Evolutionary conservation across 2,888 invertebrate species (phyloP).

Genomic region (Campoletis raptor): DNA sequence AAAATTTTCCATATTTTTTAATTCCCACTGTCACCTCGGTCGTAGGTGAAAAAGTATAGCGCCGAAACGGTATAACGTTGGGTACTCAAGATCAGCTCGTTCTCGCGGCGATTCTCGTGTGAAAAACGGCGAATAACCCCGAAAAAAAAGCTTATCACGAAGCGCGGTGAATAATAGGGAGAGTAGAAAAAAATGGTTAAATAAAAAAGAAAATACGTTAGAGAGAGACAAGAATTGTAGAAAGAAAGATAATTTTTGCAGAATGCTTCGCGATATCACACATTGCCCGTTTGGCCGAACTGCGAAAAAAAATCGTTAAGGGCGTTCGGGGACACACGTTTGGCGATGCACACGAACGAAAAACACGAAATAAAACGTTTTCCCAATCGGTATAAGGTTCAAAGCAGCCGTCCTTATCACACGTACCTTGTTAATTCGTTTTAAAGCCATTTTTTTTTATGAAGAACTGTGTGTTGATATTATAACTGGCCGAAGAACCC

Average conservation of each 20-base stretch:
- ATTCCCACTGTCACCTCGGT: constrained; percentile 76
- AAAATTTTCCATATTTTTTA: constrained; percentile 70
- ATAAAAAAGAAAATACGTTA: constrained; percentile 59
- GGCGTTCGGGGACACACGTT: constrained; percentile 84
- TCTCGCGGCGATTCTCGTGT: constrained; percentile 26
- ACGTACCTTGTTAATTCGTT: constrained; percentile 98
- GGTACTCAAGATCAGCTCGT: constrained; percentile 42
- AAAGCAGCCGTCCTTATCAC: constrained; percentile 80
- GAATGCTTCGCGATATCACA: constrained; percentile 82
- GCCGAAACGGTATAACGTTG: constrained; percentile 54
- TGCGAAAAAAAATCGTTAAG: constrained; percentile 86
- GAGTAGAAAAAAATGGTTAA: constrained; percentile 14
- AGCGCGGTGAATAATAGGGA: constrained; percentile 10
- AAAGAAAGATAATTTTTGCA: constrained; percentile 82
- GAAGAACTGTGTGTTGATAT: constrained; percentile 87
- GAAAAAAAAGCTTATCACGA: constrained; percentile 49
- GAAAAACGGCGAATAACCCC: constrained; percentile 41
- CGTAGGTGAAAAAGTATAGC: constrained; percentile 21
- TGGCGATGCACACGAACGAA: constrained; percentile 75
- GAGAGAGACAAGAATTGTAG: constrained; percentile 63
- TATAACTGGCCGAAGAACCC: constrained; percentile 90
- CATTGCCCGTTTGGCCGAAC: constrained; percentile 81
- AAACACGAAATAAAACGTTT: constrained; percentile 63
- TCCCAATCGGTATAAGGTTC: constrained; percentile 61
- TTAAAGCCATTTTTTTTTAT: constrained; percentile 92